Conservation (phyloP, 1,140 invertebrate species). For the Drosophila bocki region DNA sequence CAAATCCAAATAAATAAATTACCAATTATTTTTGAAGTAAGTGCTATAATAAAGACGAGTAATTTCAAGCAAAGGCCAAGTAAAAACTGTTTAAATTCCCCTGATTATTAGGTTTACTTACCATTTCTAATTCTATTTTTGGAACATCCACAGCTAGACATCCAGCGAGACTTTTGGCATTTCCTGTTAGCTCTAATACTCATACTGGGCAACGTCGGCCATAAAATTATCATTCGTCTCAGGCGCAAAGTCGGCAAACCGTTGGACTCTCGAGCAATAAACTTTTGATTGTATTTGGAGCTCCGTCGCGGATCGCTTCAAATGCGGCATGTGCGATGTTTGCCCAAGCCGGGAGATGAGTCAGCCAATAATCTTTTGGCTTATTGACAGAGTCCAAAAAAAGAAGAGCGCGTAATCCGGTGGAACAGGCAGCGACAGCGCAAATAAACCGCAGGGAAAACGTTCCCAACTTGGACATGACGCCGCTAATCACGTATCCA, state of each 20-base stretch:
- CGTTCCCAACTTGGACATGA: constrained; percentile 65
- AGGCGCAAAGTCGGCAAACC: constrained; percentile 37
- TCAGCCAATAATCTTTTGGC: constrained; percentile 41
- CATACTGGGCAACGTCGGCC: constrained; percentile 20
- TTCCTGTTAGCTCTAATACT: constrained; percentile 48
- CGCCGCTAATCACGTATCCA: constrained; percentile 32
- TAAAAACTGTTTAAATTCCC: neutral
- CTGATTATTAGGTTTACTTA: neutral
- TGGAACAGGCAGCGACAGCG: constrained; percentile 22
- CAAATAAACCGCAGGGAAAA: constrained; percentile 44
- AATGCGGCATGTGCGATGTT: constrained; percentile 64
- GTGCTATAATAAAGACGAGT: neutral
- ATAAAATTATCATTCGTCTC: constrained; percentile 55
- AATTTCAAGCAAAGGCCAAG: constrained; percentile 1
- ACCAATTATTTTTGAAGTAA: neutral
- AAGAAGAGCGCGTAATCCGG: constrained; percentile 60
- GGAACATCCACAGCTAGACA: neutral
- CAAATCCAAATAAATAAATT: too few relatives aligned
- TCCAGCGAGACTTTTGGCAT: constrained; percentile 20
- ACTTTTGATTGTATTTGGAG: constrained; percentile 66
- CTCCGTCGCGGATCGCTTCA: constrained; percentile 44
- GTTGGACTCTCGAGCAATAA: constrained; percentile 60
- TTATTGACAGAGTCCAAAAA: constrained; percentile 62
- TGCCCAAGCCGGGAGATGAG: constrained; percentile 56
- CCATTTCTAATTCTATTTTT: constrained; percentile 29